Evolutionary conservation across 2,888 invertebrate genomes (phyloP), one percentile per base, ranked within the genome.

Genomic region (Phyllotreta striolata): DNA sequence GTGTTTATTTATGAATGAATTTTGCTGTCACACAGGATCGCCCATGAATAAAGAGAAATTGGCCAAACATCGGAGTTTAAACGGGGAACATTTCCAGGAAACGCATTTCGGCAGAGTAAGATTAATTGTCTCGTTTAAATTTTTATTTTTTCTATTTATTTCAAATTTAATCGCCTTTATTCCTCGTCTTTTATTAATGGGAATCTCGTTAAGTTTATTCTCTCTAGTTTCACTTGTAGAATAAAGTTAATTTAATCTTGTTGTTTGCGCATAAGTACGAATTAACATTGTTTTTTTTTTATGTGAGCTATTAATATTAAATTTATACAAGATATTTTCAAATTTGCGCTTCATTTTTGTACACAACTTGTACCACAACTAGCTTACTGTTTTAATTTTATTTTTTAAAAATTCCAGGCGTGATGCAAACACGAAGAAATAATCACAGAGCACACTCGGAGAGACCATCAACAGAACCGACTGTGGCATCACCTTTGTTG

Each of bases 31-130:
- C 68, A 55, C 87, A 92, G 92, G 92, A 81, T 90, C 92, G 71
- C 91, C 92, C 72, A 89, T 91, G 84, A 92, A 92, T 85, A 90
- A 87, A 84, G 89, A 89, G 85, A 91, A 91, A 85, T 84, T 92
- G 84, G 91, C 89, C 81, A 90, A 90, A 83, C 89, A 90, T 82
- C 83, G 87, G 84, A 86, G 87, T 82, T 87, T 89, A 77, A 88
- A 88, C 81, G 87, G 89, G 85, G 84, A 85, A 79, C 85, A 85
- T 78, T 87, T 89, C 76, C 90, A 91, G 81, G 91, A 92, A 84
- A 91, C 91, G 70, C 89, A 91, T 75, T 86, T 92, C 80, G 90
- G 89, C 82, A 87, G 91, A 88, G 91, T 91, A 91, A 89, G 89
- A 70, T 66, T 64, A 65, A 58, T 65, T 67, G 63, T 68, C 66